Conservation (phyloP, 2,113 vertebrate species). For the Fulica atra region DNA sequence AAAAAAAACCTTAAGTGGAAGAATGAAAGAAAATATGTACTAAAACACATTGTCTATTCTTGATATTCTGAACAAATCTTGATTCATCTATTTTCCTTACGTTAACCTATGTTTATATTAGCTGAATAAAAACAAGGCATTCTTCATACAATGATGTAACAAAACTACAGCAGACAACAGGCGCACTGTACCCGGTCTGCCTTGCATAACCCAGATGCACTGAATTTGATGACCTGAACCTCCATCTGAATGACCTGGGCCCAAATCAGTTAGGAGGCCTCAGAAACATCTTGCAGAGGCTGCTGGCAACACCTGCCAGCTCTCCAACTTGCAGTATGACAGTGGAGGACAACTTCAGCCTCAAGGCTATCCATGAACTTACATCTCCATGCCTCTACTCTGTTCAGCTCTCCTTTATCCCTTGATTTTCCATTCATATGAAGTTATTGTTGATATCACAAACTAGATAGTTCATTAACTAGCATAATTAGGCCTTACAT, state of each 20-base stretch:
- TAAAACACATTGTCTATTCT: neutral
- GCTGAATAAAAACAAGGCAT: neutral
- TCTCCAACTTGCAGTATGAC: neutral
- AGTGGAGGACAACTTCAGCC: neutral
- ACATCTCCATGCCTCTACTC: neutral
- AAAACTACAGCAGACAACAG: neutral
- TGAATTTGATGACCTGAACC: neutral
- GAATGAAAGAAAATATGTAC: neutral
- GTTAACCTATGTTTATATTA: rapidly evolving
- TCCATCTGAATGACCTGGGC: neutral
- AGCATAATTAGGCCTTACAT: neutral
- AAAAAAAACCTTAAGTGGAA: neutral
- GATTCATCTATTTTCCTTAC: neutral
- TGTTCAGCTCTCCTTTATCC: neutral
- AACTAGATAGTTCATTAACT: neutral
- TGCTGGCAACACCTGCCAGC: neutral
- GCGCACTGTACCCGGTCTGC: neutral
- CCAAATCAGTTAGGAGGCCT: rapidly evolving
- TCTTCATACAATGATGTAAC: neutral
- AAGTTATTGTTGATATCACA: neutral
- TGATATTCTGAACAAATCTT: neutral
- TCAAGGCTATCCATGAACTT: rapidly evolving
- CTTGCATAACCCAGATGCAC: neutral
- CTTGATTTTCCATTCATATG: neutral
- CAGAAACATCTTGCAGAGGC: neutral